Evolutionary conservation across 1,140 invertebrate species (phyloP), one percentile per base, ranked within the genome.

Genomic region (Vollenhovia emeryi): DNA sequence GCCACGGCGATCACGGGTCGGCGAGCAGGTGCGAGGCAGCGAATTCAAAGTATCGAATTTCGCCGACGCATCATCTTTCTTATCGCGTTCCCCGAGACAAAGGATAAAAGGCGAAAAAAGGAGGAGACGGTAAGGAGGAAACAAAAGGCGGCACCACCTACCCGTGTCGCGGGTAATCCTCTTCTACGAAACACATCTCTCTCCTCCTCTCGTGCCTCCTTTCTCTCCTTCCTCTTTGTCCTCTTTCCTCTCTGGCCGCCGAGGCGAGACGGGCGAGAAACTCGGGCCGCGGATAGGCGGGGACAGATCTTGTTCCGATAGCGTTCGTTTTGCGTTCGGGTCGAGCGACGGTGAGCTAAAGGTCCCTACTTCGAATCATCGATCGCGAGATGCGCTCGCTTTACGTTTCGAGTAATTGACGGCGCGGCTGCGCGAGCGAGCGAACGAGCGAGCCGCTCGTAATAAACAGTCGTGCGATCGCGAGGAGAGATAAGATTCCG

Each of bases 31-130:
- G 88, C 88, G 64, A 80, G 68, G 64, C 86, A 85, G 82, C 73
- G 76, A 84, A 84, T 79, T 50, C 57, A 24, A 59, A 83, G 71
- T 80, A 87, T 89, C 89, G 36, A 55, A 87, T 89, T 90, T 90
- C 86, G 66, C 64, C 43, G 43, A 45, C 69, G 73, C 57, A 11
- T 48, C 84, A 62, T 79, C 75, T 69, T 88, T 57, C 55, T 71
- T 74, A 55, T 74, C 79, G 80, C 27, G 43, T 68, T 75, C 64
- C 9, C 48, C 66, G n/a, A 55, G 57, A 85, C 36, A 80, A 68
- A 68, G 73, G 30, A 73, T 55, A 74, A 74, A 48, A 52, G 69
- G 45, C 48, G 60, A 45, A 57, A 45, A 50, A 24, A 45, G 18
- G 66, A 75, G 57, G 21, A 69, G 45, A 33, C 45, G 15, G 57